Percentiles rank a stretch among this genome's conserved stretches.
phyloP scores from a whole-genome alignment of 2,113 vertebrate genomes.

The Kryptolebias marmoratus region DNA sequence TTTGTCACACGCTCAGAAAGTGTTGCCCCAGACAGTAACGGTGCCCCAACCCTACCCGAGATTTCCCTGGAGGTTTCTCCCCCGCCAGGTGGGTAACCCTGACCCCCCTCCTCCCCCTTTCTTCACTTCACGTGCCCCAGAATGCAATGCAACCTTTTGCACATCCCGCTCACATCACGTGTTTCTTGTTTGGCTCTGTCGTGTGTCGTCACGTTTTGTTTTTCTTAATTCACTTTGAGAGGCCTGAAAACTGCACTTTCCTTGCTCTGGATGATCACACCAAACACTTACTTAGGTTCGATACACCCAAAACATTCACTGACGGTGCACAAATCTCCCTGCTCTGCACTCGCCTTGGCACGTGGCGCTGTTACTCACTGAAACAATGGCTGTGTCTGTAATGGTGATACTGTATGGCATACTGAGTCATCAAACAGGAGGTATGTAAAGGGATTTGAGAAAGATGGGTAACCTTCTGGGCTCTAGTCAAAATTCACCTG shows the following conservation, averaged over 20 bases:
- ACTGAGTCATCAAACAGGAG: constrained; percentile 44
- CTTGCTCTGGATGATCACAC: constrained; percentile 30
- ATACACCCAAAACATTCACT: constrained; percentile 6
- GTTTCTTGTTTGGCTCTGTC: constrained; percentile 46
- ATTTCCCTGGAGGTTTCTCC: constrained; percentile 80
- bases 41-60: constrained; percentile 69
- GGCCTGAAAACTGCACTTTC: constrained; percentile 59
- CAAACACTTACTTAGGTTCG: constrained; percentile 15
- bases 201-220: constrained; percentile 60
- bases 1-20: constrained; percentile 83
- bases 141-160: constrained; percentile 47
- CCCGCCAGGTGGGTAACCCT: constrained; percentile 79
- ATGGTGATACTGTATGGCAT: constrained; percentile 38
- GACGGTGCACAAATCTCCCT: constrained; percentile 26
- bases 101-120: not conserved
- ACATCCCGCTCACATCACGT: constrained; percentile 71
- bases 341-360: constrained; percentile 32
- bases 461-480: constrained; percentile 34
- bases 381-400: constrained; percentile 36
- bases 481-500: not conserved
- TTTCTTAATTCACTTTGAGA: constrained; percentile 50
- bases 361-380: constrained; percentile 44
- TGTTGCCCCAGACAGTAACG: constrained; percentile 77
- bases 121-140: constrained; percentile 12
- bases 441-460: constrained; percentile 30